These are phyloP conservation scores for Lemur catta DNA, from an alignment of 2,797 vertebrate genomes.

Conservation along the genomic window DNA sequence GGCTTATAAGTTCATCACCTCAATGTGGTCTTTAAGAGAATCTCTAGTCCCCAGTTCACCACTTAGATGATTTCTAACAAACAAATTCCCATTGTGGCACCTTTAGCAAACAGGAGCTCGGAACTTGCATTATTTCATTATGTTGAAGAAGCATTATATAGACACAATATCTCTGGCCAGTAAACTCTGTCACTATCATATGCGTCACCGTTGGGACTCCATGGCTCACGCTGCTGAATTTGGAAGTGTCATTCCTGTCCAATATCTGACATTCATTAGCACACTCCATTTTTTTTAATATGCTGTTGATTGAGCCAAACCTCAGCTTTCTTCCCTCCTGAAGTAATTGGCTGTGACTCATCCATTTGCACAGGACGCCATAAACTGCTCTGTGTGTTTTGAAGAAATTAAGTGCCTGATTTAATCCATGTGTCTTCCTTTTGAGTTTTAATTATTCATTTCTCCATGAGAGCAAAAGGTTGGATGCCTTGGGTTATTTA, in stretches of 20 bases:
- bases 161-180: background rate
- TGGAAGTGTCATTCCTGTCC: background rate
- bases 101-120: background rate
- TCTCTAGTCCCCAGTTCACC: background rate
- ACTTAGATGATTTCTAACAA: background rate
- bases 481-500: constrained; percentile 62
- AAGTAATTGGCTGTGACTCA: constrained; percentile 77
- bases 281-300: constrained; percentile 1
- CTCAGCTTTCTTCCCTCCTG: constrained; percentile 53
- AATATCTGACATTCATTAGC: background rate
- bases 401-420: constrained; percentile 77
- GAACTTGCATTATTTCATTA: background rate
- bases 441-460: constrained; percentile 78
- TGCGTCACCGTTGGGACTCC: background rate
- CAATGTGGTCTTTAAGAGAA: background rate
- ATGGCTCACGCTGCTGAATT: background rate
- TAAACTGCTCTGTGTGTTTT: constrained; percentile 69
- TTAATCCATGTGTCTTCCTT: constrained; percentile 68
- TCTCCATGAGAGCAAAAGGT: constrained; percentile 70
- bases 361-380: constrained; percentile 66
- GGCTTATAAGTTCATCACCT: background rate
- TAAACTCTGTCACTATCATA: background rate
- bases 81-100: background rate
- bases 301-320: constrained; percentile 53
- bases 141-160: background rate